Base-by-base conservation (phyloP, 2,888 invertebrate genomes). In the Cylloceria caligata region DNA sequence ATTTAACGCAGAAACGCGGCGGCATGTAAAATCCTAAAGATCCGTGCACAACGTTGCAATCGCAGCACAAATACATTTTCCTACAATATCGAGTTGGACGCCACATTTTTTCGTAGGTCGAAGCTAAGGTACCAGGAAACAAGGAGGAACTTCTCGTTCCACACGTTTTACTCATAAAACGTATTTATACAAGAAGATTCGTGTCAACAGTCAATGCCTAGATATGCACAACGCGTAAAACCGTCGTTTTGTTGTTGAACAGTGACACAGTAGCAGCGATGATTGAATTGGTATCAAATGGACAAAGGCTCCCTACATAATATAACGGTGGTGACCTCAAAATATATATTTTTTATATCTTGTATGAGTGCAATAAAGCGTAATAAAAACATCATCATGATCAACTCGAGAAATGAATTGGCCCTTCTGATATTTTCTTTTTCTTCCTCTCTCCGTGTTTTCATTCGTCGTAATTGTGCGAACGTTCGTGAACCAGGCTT, bases 221-320 rank as follows among this genome's bases (percentile, higher is more conserved):
- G 85, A 83, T 85, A 85, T 84, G 88, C 83, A 83, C 78, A 80
- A 83, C 68, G 71, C 83, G 80, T 60, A 69, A 62, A 79, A 84
- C 74, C 84, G 82, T 73, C 75, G 81, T 74, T 72, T 85, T 34
- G 36, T 65, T 73, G 60, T 83, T 86, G 30, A n/a, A n/a, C n/a
- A n/a, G n/a, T n/a, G 47, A 30, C 36, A 21, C 30, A 47, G 47
- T 30, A 21, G 30, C 24, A 62, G 83, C 79, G 85, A 68, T 87
- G 86, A 88, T 87, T 85, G 85, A 71, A 82, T 79, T 64, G 34
- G n/a, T 30, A 47, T 24, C 34, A 21, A 24, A 62, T 19, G 21
- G 47, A 21, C 27, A 36, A 55, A 24, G 21, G 39, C 49, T 19
- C 65, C 72, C 21, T 21, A 45, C 4, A n/a, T n/a, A n/a, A 21